These are phyloP conservation scores for Struthio camelus DNA, from an alignment of 2,113 vertebrate species.

Conservation along the genomic window DNA sequence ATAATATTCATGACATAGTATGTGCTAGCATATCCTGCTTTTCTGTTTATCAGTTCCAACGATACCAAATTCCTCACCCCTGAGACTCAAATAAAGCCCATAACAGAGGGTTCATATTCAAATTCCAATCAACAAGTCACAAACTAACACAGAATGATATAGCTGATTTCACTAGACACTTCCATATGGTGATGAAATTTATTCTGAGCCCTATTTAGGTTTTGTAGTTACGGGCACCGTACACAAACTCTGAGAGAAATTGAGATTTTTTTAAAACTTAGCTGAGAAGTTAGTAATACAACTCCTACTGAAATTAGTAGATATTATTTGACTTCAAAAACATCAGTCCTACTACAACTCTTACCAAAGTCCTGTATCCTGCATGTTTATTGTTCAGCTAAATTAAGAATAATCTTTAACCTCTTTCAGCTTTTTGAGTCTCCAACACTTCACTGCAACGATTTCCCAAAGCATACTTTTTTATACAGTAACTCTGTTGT, in stretches of 20 bases:
- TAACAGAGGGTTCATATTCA: conserved; percentile 44
- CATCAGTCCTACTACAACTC: neutral
- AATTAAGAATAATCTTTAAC: neutral
- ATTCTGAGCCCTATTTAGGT: conserved; percentile 66
- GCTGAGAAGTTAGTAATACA: conserved; percentile 20
- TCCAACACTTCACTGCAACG: neutral
- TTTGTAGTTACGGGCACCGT: conserved; percentile 38
- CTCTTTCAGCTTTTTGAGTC: neutral
- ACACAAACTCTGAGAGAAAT: conserved; percentile 29
- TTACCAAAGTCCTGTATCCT: neutral
- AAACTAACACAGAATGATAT: conserved; percentile 60
- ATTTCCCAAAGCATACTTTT: neutral
- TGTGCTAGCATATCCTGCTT: neutral
- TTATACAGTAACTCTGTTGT: neutral
- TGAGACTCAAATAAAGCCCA: conserved; percentile 47
- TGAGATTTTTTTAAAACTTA: conserved; percentile 26
- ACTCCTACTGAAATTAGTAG: neutral
- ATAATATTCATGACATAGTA: conserved; percentile 49
- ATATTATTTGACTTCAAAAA: conserved; percentile 18
- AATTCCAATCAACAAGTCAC: conserved; percentile 58
- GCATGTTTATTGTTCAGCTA: neutral
- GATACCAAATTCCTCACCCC: conserved; percentile 54
- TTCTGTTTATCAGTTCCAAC: conserved; percentile 23
- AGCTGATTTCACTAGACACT: conserved; percentile 66
- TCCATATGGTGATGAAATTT: conserved; percentile 71